Evolutionary conservation across 2,888 invertebrate species (phyloP), one percentile per base, ranked within the genome.

Genomic region (Cactoblastis cactorum): DNA sequence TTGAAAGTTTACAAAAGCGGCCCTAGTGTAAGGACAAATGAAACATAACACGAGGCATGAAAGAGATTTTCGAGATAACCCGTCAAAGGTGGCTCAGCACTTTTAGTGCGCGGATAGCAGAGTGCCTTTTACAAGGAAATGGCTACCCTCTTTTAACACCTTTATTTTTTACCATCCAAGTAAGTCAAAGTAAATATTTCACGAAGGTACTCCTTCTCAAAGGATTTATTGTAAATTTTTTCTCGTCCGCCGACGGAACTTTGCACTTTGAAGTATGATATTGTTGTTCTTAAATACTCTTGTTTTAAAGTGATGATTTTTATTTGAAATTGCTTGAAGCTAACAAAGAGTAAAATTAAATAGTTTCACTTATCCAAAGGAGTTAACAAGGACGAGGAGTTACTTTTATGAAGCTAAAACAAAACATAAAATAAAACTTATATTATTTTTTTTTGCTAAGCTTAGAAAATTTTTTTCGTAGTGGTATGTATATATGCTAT

Each of bases 11-110:
- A 8, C 15, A n/a, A 35, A 35, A 35, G 32, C 32, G 33, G n/a
- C 0, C 17, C 9, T 2, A 37, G 18, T 17, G 9, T 11, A 17
- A 18, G 6, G 1, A 37, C 37, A 33, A 22, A 3, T 22, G 22
- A 22, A 22, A 22, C 52, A 41, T 54, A 51, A 52, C 48, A 45
- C 14, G 38, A 28, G 32, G 49, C 61, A 63, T 76, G 77, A 78
- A 76, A 77, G 71, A 77, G 77, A 78, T 77, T 65, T 53, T 47
- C 38, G 1, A 68, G 75, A 79, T 80, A 78, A 78, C 71, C 67
- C 67, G 71, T 77, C 76, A 74, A 78, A 76, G 76, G 76, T 74
- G 69, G 62, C 60, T 57, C 59, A 38, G 35, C 4, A 15, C 56
- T 63, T 74, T 68, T 35, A 35, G 12, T 35, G 34, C 15, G 15